Conservation (phyloP, 2,888 invertebrate genomes). For the Heliconius charithonia region DNA sequence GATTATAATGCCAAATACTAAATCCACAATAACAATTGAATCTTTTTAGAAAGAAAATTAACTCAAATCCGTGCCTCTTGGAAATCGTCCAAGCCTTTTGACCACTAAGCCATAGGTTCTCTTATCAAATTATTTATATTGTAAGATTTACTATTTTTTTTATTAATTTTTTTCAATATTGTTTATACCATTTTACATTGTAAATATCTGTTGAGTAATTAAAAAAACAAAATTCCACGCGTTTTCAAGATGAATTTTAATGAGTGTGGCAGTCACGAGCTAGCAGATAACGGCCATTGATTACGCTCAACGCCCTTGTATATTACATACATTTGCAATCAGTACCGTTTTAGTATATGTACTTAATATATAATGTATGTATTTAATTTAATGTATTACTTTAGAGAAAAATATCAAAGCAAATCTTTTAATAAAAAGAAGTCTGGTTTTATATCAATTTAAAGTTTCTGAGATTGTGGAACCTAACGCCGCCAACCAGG, state of each 20-base stretch:
- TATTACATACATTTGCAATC: slow-evolving; percentile 12
- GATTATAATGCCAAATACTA: too few species aligned
- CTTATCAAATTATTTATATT: too few species aligned
- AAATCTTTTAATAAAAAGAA: too few species aligned
- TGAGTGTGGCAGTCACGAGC: slow-evolving; percentile 13
- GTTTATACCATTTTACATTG: not conserved
- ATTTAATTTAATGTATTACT: slow-evolving; percentile 2
- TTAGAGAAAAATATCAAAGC: too few species aligned
- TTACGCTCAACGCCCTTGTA: slow-evolving; percentile 9
- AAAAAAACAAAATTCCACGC: not conserved
- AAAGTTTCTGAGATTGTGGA: not conserved
- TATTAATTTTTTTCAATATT: too few species aligned
- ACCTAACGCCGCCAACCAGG: not conserved
- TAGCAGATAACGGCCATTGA: slow-evolving; percentile 13
- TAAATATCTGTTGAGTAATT: not conserved
- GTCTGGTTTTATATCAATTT: too few species aligned
- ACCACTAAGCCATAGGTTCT: too few species aligned
- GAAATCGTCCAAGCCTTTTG: too few species aligned
- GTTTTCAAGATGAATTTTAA: not conserved
- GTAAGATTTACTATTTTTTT: too few species aligned
- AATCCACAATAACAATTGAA: too few species aligned
- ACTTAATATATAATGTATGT: not conserved
- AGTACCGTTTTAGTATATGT: not conserved
- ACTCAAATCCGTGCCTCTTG: too few species aligned
- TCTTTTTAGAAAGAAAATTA: too few species aligned